Conservation (phyloP, 2,797 vertebrate species). For the Vipera latastei region DNA sequence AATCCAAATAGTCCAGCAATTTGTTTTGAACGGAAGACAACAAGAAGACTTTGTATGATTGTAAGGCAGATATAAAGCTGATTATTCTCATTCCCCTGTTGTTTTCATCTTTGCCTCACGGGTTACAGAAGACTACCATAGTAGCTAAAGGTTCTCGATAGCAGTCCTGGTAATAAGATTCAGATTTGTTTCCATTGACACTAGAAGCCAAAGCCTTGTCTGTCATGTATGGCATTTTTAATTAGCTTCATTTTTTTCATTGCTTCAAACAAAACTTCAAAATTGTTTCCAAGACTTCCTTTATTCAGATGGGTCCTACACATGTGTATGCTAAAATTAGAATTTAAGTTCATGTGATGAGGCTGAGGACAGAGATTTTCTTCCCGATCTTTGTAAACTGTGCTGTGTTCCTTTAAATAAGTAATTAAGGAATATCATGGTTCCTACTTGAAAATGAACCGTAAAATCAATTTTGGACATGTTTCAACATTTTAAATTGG, state of each 20-base stretch:
- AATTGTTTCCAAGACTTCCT: background rate
- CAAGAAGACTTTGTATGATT: background rate
- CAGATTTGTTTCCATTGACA: background rate
- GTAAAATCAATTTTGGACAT: background rate
- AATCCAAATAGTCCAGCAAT: background rate
- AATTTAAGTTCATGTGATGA: background rate
- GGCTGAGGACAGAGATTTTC: background rate
- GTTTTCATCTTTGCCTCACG: background rate
- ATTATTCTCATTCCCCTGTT: background rate
- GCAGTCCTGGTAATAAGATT: background rate
- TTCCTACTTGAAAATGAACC: constrained; percentile 9
- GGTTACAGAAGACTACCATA: background rate
- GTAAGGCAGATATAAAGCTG: background rate
- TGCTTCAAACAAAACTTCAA: background rate
- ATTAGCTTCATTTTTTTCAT: background rate
- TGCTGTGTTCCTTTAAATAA: background rate
- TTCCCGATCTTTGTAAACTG: background rate
- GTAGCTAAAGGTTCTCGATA: background rate
- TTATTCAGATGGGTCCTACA: background rate
- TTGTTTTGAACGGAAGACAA: background rate
- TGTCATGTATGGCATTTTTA: background rate
- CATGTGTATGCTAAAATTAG: background rate
- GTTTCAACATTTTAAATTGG: background rate
- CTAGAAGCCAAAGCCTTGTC: background rate
- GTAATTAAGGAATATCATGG: background rate